Percentiles rank a stretch among this genome's conserved stretches.
These are phyloP conservation scores for Manacus vitellinus DNA, from an alignment of 2,113 vertebrate genomes.

Conservation along the genomic window DNA sequence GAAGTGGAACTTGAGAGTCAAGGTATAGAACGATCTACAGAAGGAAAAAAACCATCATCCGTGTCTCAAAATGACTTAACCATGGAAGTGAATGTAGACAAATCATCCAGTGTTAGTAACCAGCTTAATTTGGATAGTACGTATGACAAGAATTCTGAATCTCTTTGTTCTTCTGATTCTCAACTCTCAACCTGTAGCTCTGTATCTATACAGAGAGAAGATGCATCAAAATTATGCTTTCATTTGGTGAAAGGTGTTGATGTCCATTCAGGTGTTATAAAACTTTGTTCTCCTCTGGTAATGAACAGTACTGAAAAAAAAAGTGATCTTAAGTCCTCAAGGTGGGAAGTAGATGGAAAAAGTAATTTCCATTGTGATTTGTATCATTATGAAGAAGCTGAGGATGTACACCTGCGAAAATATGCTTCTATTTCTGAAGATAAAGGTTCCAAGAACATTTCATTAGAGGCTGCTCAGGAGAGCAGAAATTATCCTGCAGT, in stretches of 20 bases:
- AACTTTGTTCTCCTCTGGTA: slow-evolving; percentile 49
- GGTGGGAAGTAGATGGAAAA: neutral
- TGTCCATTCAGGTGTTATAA: slow-evolving; percentile 9
- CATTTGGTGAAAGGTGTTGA: slow-evolving; percentile 25
- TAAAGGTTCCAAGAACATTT: neutral
- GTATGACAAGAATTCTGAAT: slow-evolving; percentile 27
- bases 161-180: slow-evolving; percentile 42
- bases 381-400: neutral
- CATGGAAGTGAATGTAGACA: slow-evolving; percentile 25
- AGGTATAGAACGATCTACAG: neutral
- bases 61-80: neutral
- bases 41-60: neutral
- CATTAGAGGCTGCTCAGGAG: neutral
- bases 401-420: neutral
- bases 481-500: neutral
- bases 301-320: slow-evolving; percentile 6
- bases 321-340: slow-evolving; percentile 1
- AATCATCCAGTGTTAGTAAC: neutral
- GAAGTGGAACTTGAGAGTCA: neutral
- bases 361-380: neutral
- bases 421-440: neutral
- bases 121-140: neutral
- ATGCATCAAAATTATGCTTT: slow-evolving; percentile 32
- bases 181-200: slow-evolving; percentile 6
- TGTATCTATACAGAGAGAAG: neutral